phyloP scores from a whole-genome alignment of 1,140 invertebrate species.

The Apis laboriosa region DNA sequence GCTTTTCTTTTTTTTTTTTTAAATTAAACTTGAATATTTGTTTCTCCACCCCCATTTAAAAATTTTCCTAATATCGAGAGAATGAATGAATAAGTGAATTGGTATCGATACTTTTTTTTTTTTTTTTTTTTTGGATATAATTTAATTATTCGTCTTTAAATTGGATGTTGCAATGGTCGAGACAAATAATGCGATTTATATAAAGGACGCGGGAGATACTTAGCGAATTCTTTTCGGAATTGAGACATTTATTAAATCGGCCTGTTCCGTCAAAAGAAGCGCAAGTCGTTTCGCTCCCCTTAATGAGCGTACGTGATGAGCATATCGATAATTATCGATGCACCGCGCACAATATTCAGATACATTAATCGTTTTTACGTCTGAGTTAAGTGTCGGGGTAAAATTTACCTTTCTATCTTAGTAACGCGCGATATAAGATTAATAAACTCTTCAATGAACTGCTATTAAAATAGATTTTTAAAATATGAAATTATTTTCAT shows the following conservation, averaged over 20 bases:
- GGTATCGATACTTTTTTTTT: too few species aligned
- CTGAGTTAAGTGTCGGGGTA: background rate
- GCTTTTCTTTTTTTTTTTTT: too few species aligned
- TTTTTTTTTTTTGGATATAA: too few species aligned
- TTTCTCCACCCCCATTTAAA: too few species aligned
- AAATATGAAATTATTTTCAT: too few species aligned
- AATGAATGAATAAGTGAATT: background rate
- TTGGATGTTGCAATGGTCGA: background rate
- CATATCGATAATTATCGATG: slow-evolving; percentile 18
- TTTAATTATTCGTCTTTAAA: too few species aligned
- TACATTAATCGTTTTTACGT: background rate
- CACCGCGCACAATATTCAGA: background rate
- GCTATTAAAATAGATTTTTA: too few species aligned
- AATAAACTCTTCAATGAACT: background rate
- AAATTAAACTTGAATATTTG: too few species aligned
- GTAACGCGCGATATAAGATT: background rate
- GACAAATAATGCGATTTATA: background rate
- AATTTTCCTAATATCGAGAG: too few species aligned
- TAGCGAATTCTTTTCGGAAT: background rate
- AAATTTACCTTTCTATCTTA: background rate
- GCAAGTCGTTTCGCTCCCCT: slow-evolving; percentile 21
- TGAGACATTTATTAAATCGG: slow-evolving; percentile 21
- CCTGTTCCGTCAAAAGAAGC: background rate
- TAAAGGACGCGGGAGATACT: background rate
- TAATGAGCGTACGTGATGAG: slow-evolving; percentile 31